Conservation (phyloP, 2,113 vertebrate genomes). For the Eolophus roseicapilla region DNA sequence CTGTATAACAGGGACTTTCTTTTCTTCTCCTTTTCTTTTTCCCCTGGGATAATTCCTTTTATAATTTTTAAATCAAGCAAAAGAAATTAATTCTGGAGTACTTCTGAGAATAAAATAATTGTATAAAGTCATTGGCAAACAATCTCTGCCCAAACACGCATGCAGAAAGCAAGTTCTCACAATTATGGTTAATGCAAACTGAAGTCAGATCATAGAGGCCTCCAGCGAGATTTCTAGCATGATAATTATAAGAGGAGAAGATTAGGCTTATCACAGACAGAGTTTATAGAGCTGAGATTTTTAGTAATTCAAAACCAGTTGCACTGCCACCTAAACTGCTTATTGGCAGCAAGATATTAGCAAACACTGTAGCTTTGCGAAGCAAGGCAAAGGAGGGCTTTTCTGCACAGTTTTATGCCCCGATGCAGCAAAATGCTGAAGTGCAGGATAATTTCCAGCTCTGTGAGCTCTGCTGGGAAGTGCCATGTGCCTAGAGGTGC, state of each 20-base stretch:
- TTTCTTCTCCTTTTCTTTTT: background rate
- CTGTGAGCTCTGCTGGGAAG: background rate
- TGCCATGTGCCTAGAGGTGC: background rate
- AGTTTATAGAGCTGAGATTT: background rate
- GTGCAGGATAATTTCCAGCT: background rate
- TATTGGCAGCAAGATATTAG: background rate
- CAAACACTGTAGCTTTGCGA: background rate
- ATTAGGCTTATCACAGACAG: constrained; percentile 48
- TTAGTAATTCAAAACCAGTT: background rate
- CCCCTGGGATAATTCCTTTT: background rate
- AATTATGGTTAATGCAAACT: constrained; percentile 43
- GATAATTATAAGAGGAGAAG: constrained; percentile 49
- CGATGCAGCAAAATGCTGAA: background rate
- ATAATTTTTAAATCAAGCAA: background rate
- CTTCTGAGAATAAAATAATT: constrained; percentile 34
- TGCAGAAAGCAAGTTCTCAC: constrained; percentile 58
- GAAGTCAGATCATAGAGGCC: constrained; percentile 45
- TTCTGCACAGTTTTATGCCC: background rate
- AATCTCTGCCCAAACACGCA: constrained; percentile 46
- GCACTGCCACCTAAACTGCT: background rate
- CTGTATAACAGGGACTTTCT: background rate
- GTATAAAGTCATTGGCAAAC: constrained; percentile 45
- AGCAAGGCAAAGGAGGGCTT: background rate
- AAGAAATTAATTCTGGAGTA: constrained; percentile 11
- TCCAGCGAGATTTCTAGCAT: constrained; percentile 25